Base-by-base conservation (phyloP, 2,113 vertebrate genomes). In the Eidolon helvum region DNA sequence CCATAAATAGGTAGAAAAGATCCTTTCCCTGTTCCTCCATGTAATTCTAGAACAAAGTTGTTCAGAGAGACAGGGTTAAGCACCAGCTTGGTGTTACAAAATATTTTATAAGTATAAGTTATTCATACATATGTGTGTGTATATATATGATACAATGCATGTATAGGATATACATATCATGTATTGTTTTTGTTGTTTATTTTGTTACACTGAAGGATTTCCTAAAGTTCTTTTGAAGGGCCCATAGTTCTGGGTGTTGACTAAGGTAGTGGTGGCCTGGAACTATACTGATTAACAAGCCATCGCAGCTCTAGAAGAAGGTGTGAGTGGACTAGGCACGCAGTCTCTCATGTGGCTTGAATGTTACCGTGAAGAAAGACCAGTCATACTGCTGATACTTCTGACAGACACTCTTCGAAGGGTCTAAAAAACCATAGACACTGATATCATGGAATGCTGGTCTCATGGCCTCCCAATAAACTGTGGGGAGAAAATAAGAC, bases 41-140 rank as follows among this genome's bases (percentile, higher is more conserved):
- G 18, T 50, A 96, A 22, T 69, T 89, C 65, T 78, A 92, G 87
- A 89, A 38, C 10, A n/a, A 79, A 97, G 61, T 83, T 91, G 87
- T 96, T 91, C 63, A 68, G 28, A 71, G 69, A 93, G 30, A 18
- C 50, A 61, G 45, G 1, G 38, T 35, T 87, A 95, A 84, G 38
- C 18, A 61, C 7, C 22, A 78, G 21, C 16, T 74, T 68, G 48
- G 12, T 57, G 61, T 66, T 91, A 40, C 16, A 94, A 97, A 95
- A 92, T 93, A n/a, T 28, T 5, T 55, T 68, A 79, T 7, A 63
- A 45, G 40, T 61, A 35, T 71, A 71, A 65, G 22, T 45, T 74
- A 38, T 50, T 50, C 48, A 50, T 14, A 50, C 3, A 50, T 50
- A 14, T 48, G 48, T 11, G 11, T 65, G 57, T 12, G 1, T 21